Percentiles rank a stretch among this genome's conserved stretches.
Conservation (phyloP, 1,140 invertebrate genomes). For the Solen grandis region DNA sequence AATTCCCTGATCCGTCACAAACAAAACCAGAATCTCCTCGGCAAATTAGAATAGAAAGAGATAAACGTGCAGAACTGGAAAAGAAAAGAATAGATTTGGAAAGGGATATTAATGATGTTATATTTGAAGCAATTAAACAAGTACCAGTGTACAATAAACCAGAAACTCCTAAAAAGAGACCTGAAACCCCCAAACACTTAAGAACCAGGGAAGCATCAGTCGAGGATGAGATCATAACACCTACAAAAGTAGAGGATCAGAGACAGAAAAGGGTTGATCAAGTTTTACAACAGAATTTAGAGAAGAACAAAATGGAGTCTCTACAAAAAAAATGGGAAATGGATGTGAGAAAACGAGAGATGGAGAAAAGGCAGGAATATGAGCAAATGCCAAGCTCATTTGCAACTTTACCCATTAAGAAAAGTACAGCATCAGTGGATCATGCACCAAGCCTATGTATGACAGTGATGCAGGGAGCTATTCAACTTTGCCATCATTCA, state of each 20-base stretch:
- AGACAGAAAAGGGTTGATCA: slow-evolving; percentile 32
- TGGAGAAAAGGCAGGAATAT: not conserved
- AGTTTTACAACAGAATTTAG: slow-evolving; percentile 22
- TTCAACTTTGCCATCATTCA: slow-evolving; percentile 46
- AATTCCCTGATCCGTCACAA: too few species aligned
- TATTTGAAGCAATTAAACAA: slow-evolving; percentile 49
- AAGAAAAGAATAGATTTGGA: slow-evolving; percentile 36
- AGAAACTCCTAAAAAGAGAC: slow-evolving; percentile 30
- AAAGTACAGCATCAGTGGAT: not conserved
- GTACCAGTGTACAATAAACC: slow-evolving; percentile 44
- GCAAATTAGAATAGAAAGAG: slow-evolving; percentile 29
- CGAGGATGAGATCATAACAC: slow-evolving; percentile 21
- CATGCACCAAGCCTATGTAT: not conserved
- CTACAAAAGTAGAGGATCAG: slow-evolving; percentile 38
- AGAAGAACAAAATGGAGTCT: not conserved
- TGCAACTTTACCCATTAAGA: slow-evolving; percentile 48
- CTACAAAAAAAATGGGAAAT: not conserved
- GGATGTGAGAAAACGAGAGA: not conserved
- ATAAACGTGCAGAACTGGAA: slow-evolving; percentile 51
- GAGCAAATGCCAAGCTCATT: slow-evolving; percentile 4
- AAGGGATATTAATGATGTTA: slow-evolving; percentile 54
- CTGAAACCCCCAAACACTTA: not conserved
- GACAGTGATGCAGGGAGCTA: slow-evolving; percentile 32
- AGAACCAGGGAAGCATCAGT: slow-evolving; percentile 14
- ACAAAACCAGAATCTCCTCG: slow-evolving; percentile 33